phyloP scores from a whole-genome alignment of 2,797 vertebrate species.

The Prionace glauca region DNA sequence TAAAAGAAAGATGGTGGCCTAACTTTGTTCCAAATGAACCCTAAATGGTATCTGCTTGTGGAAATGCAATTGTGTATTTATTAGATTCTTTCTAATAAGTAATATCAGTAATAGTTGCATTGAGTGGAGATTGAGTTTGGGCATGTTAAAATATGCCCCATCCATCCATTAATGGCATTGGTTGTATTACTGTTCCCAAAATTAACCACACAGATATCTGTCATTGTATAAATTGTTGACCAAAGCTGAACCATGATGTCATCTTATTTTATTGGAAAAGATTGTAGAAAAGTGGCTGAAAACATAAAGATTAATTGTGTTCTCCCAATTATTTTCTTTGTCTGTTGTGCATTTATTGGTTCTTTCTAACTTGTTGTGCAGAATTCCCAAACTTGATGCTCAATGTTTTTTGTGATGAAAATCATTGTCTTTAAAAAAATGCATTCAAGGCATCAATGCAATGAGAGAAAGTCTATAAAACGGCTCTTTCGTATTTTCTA shows the following conservation, averaged over 20 bases:
- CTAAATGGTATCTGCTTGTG: conserved; percentile 21
- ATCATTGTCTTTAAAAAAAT: background rate
- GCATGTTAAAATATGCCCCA: too few species aligned
- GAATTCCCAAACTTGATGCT: background rate
- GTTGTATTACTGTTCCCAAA: background rate
- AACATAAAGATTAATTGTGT: conserved; percentile 30
- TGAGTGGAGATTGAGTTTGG: background rate
- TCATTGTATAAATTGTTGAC: conserved; percentile 32
- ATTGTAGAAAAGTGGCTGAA: conserved; percentile 29
- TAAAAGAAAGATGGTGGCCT: background rate
- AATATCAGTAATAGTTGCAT: background rate
- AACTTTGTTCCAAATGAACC: conserved; percentile 6
- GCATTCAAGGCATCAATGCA: background rate
- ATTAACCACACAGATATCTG: background rate
- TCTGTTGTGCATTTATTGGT: conserved; percentile 16
- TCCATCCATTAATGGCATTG: background rate
- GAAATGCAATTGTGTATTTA: conserved; percentile 6
- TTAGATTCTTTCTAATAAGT: conserved; percentile 14
- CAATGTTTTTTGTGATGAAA: background rate
- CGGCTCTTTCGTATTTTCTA: background rate
- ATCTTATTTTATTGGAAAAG: conserved; percentile 30
- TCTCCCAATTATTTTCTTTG: conserved; percentile 5
- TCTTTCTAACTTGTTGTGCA: background rate
- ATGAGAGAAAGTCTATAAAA: background rate
- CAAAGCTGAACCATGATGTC: conserved; percentile 20